Base-by-base conservation (phyloP, 2,888 invertebrate species). In the Dasypogon diadema region DNA sequence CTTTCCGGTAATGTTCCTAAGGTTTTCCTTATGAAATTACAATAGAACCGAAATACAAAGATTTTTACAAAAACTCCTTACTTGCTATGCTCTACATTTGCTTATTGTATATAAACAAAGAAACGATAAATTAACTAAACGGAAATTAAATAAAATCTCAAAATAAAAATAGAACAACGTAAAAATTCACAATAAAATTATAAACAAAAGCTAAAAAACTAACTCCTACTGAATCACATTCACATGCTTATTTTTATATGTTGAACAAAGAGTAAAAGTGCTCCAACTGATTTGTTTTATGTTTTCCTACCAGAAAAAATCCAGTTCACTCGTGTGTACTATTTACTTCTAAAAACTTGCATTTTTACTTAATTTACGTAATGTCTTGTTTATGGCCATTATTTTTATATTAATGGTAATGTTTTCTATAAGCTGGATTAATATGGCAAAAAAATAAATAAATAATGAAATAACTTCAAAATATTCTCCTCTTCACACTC, bases 41-140 rank as follows among this genome's bases (percentile, higher is more conserved):
- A 73, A 42, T 55, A 73, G 42, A 55, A 54, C 42, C 12, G 51
- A 73, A 55, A 73, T 73, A 73, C 56, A 73, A 73, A 73, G 24
- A 72, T 55, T 73, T 73, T 73, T 56, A 55, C 51, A 73, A 73
- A 56, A 34, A 37, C 42, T 56, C 22, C 73, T 73, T 70, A 54
- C 14, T 12, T 26, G 24, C 70, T 70, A 54, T 30, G n/a, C 21
- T 70, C 24, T 54, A 22, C 34, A 70, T 18, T 51, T 54, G 54
- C 24, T 34, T 18, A 70, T 26, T 24, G 70, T 70, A 22, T 48
- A 68, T 51, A 24, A 68, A 68, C 68, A 68, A 48, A 54, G 30
- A 70, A 70, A 70, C 46, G 65, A 54, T 70, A 70, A 70, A 65
- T 63, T 65, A 65, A 46, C 65, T 65, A 46, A 65, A 65, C 16